Base-by-base conservation (phyloP, 2,888 invertebrate species). In the Neoitamus cyanurus region DNA sequence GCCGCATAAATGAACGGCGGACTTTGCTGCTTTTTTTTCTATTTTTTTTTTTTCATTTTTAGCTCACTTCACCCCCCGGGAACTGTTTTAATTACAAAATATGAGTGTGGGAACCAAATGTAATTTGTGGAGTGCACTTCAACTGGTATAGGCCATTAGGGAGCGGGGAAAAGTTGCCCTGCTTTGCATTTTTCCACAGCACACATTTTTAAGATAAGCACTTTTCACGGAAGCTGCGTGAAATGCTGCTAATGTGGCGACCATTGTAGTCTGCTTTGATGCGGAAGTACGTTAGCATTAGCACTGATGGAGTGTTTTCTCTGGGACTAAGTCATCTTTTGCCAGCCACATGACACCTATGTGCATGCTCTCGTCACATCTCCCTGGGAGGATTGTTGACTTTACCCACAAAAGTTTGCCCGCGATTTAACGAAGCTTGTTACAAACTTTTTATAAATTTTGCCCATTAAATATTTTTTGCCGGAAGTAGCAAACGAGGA, bases 71-170 rank as follows among this genome's bases (percentile, higher is more conserved):
- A 58, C 3, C 58, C 58, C 70, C 34, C 34, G 70, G 34, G 70
- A 34, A 70, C 73, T 73, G 15, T 73, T 73, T 15, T 73, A 73
- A 73, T 73, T 73, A 73, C 15, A 73, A 73, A 34, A 73, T 73
- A 36, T 34, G 31, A 36, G 73, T 13, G 73, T 34, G 34, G 25
- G 36, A 25, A 37, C 25, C 73, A 73, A 73, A 73, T 73, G 36
- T 73, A 73, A 73, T 73, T 73, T 73, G 73, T 73, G 73, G 36
- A 73, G 73, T 73, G 73, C 73, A 73, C 36, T 73, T 73, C 34
- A 73, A 73, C 73, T 37, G 36, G 37, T 36, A 36, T 73, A 73
- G 73, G 70, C 70, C 70, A 70, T 70, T 70, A 70, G 70, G 70
- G 30, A 70, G 70, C 31, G 34, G 15, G 31, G 7, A 25, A 58